Evolutionary conservation across 2,888 invertebrate genomes (phyloP).

Genomic region (Macaria liturata): DNA sequence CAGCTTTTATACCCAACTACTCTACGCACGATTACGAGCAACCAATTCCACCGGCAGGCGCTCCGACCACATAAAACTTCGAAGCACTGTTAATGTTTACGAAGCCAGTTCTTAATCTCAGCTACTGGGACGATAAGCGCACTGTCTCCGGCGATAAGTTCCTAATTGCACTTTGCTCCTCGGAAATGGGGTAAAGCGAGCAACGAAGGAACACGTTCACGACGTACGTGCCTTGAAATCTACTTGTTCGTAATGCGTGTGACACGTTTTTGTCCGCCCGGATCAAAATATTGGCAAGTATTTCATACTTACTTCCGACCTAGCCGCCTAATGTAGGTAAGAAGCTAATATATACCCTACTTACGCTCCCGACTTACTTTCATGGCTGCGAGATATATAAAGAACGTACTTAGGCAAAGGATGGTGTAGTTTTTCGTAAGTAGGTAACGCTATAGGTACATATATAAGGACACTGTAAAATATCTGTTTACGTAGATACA

Average conservation of each 20-base stretch:
- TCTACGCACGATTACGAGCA: too few relatives aligned
- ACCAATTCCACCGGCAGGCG: not conserved
- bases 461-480: too few relatives aligned
- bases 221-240: conserved; percentile 66
- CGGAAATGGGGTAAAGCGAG: conserved; percentile 65
- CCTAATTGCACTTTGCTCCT: conserved; percentile 70
- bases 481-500: too few relatives aligned
- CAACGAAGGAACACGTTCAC: conserved; percentile 57
- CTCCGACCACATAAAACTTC: not conserved
- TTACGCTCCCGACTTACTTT: too few relatives aligned
- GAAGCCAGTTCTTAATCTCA: conserved; percentile 3
- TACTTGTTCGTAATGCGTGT: conserved; percentile 54
- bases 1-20: too few relatives aligned
- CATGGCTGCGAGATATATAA: conserved; percentile 16
- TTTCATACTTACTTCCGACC: conserved; percentile 39
- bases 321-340: too few relatives aligned
- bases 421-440: conserved; percentile 9
- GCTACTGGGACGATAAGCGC: conserved; percentile 28
- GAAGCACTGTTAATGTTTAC: conserved; percentile 1
- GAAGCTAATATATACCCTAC: too few relatives aligned
- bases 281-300: conserved; percentile 49
- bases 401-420: conserved; percentile 17
- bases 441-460: not conserved
- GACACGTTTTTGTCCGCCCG: conserved; percentile 48
- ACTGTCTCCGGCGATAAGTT: conserved; percentile 66